Percentiles rank a stretch among this genome's conserved stretches.
These are phyloP conservation scores for Colletes gigas DNA, from an alignment of 1,140 invertebrate species.

Conservation along the genomic window DNA sequence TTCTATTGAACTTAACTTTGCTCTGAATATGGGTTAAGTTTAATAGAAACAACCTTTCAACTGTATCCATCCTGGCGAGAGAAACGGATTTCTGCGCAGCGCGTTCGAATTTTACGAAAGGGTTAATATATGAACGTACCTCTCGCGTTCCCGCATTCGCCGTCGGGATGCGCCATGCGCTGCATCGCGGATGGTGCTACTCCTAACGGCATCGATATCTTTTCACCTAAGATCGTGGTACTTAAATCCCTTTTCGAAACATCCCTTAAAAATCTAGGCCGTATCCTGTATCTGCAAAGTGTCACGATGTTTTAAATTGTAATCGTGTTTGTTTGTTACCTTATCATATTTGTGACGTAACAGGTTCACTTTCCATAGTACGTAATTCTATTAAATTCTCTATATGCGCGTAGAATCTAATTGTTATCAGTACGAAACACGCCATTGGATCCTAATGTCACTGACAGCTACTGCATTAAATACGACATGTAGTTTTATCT, in stretches of 20 bases:
- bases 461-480: neutral
- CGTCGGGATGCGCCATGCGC: slow-evolving; percentile 94
- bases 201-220: slow-evolving; percentile 90
- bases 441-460: neutral
- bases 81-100: neutral
- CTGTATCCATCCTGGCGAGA: neutral
- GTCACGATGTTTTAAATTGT: neutral
- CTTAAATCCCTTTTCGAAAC: slow-evolving; percentile 85
- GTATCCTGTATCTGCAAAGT: slow-evolving; percentile 86
- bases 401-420: no score
- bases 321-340: no score
- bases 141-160: slow-evolving; percentile 92
- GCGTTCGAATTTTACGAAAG: no score
- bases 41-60: no score
- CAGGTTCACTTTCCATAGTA: no score
- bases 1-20: neutral
- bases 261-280: slow-evolving; percentile 90
- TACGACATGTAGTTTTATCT: no score
- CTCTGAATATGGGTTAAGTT: neutral
- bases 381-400: no score
- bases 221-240: slow-evolving; percentile 86
- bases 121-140: slow-evolving; percentile 80
- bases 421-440: no score
- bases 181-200: slow-evolving; percentile 97
- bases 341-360: no score